These are phyloP conservation scores for Metallyticus violacea DNA, from an alignment of 2,888 invertebrate genomes.

Conservation along the genomic window DNA sequence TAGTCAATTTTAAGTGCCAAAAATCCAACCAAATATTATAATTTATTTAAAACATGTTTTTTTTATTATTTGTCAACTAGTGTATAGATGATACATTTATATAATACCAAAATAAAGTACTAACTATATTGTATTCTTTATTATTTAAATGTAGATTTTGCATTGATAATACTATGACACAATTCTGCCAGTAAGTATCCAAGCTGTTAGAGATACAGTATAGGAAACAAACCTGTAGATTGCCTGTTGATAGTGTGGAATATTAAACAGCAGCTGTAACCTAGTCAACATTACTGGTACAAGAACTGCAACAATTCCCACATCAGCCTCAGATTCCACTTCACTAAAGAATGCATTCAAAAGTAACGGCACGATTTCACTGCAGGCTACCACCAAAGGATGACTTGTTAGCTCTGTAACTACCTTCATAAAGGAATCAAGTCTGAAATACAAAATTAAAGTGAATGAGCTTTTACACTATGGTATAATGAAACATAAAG, in stretches of 20 bases:
- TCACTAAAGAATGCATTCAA: slow-evolving; percentile 25
- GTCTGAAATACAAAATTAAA: not conserved
- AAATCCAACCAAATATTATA: too few relatives aligned
- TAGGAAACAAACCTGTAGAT: slow-evolving; percentile 23
- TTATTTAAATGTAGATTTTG: too few relatives aligned
- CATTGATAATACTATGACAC: too few relatives aligned
- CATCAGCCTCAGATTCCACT: slow-evolving; percentile 15
- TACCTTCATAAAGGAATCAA: slow-evolving; percentile 22
- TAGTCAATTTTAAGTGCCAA: too few relatives aligned
- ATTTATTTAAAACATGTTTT: too few relatives aligned
- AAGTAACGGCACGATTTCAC: slow-evolving; percentile 27
- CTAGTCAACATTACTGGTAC: slow-evolving; percentile 24
- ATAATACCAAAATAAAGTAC: too few relatives aligned
- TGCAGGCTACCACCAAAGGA: slow-evolving; percentile 26
- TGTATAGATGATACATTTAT: too few relatives aligned
- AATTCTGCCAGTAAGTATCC: too few relatives aligned
- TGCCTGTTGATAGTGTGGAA: slow-evolving; percentile 17
- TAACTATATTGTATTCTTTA: too few relatives aligned
- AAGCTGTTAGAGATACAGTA: too few relatives aligned
- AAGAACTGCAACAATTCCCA: slow-evolving; percentile 11
- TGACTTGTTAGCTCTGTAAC: slow-evolving; percentile 23
- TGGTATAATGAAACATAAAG: not conserved
- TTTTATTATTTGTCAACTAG: too few relatives aligned
- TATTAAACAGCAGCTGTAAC: slow-evolving; percentile 20
- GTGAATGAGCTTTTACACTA: not conserved